Conservation (phyloP, 2,113 vertebrate genomes). For the human region GRCh38 chr2:29532001-29532500, state of each 20-base stretch:
- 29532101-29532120: conserved; percentile 94
- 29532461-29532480: not conserved
- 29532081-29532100: conserved; percentile 86
- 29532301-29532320: not conserved
- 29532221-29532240: not conserved
- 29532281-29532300: not conserved
- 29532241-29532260: not conserved
- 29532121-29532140: conserved; percentile 49
- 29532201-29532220: not conserved
- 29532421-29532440: not conserved
- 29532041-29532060: conserved; percentile 91
- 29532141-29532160: not conserved
- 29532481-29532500: not conserved
- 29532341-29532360: not conserved
- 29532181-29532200: not conserved
- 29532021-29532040: conserved; percentile 91
- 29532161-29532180: not conserved
- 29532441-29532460: not conserved
- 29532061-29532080: conserved; percentile 92
- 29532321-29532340: not conserved
- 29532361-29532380: not conserved
- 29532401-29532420: not conserved
- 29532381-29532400: not conserved
- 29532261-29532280: too few species aligned
- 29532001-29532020: conserved; percentile 90